These are phyloP conservation scores for Metopolophium dirhodum DNA, from an alignment of 1,140 invertebrate species.

Conservation along the genomic window DNA sequence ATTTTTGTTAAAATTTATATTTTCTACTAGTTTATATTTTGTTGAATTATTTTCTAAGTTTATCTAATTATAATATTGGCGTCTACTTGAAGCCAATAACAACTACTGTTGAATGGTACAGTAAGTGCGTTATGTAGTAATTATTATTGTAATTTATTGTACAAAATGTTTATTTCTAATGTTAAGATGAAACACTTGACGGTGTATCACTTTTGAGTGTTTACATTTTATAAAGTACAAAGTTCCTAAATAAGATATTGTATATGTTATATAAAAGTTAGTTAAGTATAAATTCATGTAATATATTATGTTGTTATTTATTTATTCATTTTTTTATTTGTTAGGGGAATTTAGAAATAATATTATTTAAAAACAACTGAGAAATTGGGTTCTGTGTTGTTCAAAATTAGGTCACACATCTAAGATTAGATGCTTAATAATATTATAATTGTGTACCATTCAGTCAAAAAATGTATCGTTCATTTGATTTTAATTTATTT, in stretches of 20 bases:
- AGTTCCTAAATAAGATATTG: slow-evolving; percentile 39
- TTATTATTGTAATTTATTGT: slow-evolving; percentile 18
- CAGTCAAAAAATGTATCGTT: too few relatives aligned
- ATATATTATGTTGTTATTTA: background rate
- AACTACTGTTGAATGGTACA: background rate
- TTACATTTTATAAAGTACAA: background rate
- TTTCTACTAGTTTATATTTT: slow-evolving; percentile 7
- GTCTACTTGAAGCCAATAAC: background rate
- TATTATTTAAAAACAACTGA: background rate
- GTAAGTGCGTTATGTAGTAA: background rate
- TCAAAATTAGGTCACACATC: too few relatives aligned
- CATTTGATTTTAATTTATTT: too few relatives aligned
- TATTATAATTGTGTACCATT: too few relatives aligned
- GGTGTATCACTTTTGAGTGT: slow-evolving; percentile 14
- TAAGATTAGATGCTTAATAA: too few relatives aligned
- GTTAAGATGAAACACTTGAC: background rate
- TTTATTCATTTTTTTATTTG: background rate
- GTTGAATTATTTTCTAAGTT: slow-evolving; percentile 25
- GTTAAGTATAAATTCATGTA: background rate
- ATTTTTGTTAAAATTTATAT: background rate
- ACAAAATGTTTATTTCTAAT: background rate
- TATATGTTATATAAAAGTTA: slow-evolving; percentile 1
- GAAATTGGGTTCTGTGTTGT: too few relatives aligned
- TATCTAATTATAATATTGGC: background rate
- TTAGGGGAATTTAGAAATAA: background rate